phyloP scores from a whole-genome alignment of 1,140 invertebrate species.

The Pemphigus obesinymphae region DNA sequence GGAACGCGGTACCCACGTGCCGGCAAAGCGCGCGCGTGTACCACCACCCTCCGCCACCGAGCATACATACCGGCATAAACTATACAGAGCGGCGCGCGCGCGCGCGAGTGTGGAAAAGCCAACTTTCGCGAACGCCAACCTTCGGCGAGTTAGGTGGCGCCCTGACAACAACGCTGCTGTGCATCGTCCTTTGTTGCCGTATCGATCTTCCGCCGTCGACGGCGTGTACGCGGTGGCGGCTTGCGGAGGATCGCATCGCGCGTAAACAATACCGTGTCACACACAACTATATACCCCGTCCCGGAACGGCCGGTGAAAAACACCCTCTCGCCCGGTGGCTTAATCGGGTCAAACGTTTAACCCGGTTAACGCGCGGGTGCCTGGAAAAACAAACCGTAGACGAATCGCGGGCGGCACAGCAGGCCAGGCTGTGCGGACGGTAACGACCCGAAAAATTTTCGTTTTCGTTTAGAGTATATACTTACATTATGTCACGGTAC shows the following conservation, averaged over 20 bases:
- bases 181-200: conserved; percentile 2
- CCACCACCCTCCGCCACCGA: not conserved
- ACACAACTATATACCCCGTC: not conserved
- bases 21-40: conserved; percentile 35
- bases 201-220: not conserved
- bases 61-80: not conserved
- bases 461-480: not conserved
- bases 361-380: conserved; percentile 10
- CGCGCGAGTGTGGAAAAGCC: not conserved
- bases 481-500: not conserved
- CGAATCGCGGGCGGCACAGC: not conserved
- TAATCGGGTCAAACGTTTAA: conserved; percentile 22
- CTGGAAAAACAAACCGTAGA: conserved; percentile 33
- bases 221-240: not conserved
- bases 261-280: not conserved
- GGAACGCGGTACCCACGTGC: conserved; percentile 29
- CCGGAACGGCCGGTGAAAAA: not conserved
- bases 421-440: too few species aligned
- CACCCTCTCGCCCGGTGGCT: not conserved
- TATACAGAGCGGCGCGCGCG: not conserved
- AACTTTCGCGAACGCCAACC: not conserved
- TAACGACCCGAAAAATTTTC: too few species aligned
- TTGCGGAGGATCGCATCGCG: not conserved
- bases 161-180: not conserved
- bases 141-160: not conserved